Base-by-base conservation (phyloP, 2,113 vertebrate species). In the Tretioscincus oriximinensis region DNA sequence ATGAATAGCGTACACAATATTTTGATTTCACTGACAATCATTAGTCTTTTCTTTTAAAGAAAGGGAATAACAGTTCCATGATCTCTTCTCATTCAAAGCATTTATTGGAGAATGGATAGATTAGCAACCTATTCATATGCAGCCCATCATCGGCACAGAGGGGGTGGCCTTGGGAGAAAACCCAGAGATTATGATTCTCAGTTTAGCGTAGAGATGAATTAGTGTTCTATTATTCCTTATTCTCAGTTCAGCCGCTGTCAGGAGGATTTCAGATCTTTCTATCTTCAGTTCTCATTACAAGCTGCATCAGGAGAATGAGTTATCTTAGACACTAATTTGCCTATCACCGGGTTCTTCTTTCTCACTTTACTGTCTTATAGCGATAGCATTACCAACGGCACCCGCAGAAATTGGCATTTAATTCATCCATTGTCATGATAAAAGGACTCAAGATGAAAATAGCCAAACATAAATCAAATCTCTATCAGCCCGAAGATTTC, bases 291-390 rank as follows among this genome's bases (percentile, higher is more conserved):
- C 24, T 88, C 83, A 79, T 68, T 87, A 84, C 0, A 51, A 7
- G 66, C 41, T 78, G 72, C 84, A 68, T 86, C 49, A 67, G 68
- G 64, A 68, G 51, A 82, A 49, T 66, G 8, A 78, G n/a, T 80
- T 86, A 73, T 76, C 76, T 73, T 51, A 83, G 66, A 83, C 80
- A 85, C 88, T 84, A 82, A 91, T 88, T 85, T 81, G 63, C n/a
- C 74, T 90, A 65, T 61, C 81, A 82, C 45, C 35, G 85, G 35
- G 63, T 60, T 84, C 84, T 7, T 87, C 85, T 90, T 86, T 49
- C 35, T 73, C 54, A 60, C 85, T 85, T 70, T 1, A 31, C 54
- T 70, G 78, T 88, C 26, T 79, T 80, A 58, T 58, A 76, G 5
- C 83, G 80, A 47, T 86, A 88, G n/a, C 26, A 87, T 26, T 28